Conservation (phyloP, 2,888 invertebrate species). For the Thymelicus acteon region DNA sequence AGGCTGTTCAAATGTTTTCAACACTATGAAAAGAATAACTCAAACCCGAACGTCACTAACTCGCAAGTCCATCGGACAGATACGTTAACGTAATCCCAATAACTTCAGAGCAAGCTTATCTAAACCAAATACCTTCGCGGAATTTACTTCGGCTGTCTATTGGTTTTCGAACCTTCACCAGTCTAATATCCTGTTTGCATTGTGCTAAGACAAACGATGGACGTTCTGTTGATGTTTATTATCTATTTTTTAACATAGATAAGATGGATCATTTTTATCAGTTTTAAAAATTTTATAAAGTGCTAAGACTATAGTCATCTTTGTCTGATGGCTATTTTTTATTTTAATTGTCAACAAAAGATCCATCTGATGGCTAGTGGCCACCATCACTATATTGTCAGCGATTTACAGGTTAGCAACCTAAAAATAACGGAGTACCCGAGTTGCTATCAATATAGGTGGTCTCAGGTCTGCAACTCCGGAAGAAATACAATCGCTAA, state of each 20-base stretch:
- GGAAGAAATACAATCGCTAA: too few species aligned
- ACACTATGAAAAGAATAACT: not conserved
- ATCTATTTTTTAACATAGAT: conserved; percentile 21
- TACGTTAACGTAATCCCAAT: conserved; percentile 79
- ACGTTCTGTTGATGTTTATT: conserved; percentile 16
- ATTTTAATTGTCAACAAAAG: too few species aligned
- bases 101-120: conserved; percentile 75
- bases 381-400: too few species aligned
- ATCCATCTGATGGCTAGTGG: too few species aligned
- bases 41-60: conserved; percentile 14
- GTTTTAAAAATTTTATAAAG: not conserved
- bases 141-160: conserved; percentile 68
- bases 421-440: too few species aligned
- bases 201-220: conserved; percentile 46
- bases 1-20: not conserved
- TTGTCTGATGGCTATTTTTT: too few species aligned
- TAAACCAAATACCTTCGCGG: conserved; percentile 77
- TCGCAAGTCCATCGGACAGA: conserved; percentile 47
- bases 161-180: conserved; percentile 66
- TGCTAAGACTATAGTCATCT: not conserved
- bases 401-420: too few species aligned
- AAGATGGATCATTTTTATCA: conserved; percentile 5
- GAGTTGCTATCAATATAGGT: too few species aligned
- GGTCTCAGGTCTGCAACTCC: too few species aligned
- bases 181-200: conserved; percentile 65